phyloP scores from a whole-genome alignment of 2,888 invertebrate genomes.

The Leucania comma region DNA sequence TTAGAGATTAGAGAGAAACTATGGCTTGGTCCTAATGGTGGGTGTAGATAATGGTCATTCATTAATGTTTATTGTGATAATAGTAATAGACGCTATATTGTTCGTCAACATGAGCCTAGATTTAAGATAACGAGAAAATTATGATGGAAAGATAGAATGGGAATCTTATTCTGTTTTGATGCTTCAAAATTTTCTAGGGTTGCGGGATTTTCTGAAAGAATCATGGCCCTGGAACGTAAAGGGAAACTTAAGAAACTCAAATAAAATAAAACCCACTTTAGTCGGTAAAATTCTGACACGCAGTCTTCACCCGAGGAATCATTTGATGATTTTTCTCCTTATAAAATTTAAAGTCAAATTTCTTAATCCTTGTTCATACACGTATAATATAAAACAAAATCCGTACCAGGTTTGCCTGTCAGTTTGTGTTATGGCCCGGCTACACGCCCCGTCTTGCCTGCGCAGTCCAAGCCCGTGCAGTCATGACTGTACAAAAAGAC shows the following conservation, averaged over 20 bases:
- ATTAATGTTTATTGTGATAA: constrained; percentile 56
- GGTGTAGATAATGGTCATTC: constrained; percentile 54
- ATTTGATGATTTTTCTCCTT: background rate
- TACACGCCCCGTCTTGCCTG: no score
- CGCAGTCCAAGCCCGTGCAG: no score
- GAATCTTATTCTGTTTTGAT: constrained; percentile 1
- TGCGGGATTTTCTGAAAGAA: background rate
- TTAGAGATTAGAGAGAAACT: constrained; percentile 55
- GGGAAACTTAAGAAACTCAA: background rate
- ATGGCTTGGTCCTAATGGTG: constrained; percentile 43
- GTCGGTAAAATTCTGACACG: background rate
- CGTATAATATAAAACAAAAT: no score
- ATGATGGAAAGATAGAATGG: constrained; percentile 30
- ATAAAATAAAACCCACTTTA: background rate
- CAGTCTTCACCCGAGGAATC: background rate
- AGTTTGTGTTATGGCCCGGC: no score
- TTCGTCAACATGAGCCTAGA: constrained; percentile 37
- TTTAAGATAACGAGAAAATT: constrained; percentile 45
- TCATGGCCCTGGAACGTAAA: background rate
- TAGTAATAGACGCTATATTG: constrained; percentile 40
- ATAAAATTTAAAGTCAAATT: no score
- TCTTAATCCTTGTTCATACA: no score
- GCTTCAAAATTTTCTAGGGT: background rate
- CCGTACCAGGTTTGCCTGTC: no score
- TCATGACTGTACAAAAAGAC: no score